Base-by-base conservation (phyloP, 92 coral and sea anemone genomes). In the Heteractis magnifica region DNA sequence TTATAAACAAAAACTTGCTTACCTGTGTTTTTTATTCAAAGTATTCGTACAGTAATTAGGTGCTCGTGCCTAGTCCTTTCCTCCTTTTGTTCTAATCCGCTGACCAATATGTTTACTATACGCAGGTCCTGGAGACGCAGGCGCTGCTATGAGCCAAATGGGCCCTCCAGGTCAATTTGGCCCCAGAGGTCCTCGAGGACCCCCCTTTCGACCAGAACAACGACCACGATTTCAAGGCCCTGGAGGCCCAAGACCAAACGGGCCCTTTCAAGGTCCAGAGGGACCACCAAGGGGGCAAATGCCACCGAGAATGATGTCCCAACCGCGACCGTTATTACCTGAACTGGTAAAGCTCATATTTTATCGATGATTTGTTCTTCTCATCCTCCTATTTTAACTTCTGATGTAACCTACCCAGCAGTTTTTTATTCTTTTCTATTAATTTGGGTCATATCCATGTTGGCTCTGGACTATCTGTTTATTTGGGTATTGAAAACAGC, bases 211-310 rank as follows among this genome's bases (percentile, higher is more conserved):
- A 71, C 97, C 93, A 12, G 97, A 93, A 5, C 83, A 79, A 65
- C 92, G 88, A 62, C 87, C 89, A 4, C 91, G 93, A 72, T 94
- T 93, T 53, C 98, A 91, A 65, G 98, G 98, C 50, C 98, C 98
- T 48, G 98, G 97, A 21, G 98, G 98, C 41, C 98, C 97, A 7
- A 88, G 93, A 56, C 97, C 92, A 58, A 97, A 94, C 59, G 93
- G 91, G 6, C 91, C 85, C 58, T 93, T 95, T 75, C 97, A 92
- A 10, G 95, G 92, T 65, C 93, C 94, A 20, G 96, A 94, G 56
- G 98, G 98, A 65, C 92, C 88, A 4, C 83, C 88, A 73, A 84
- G 96, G 77, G 96, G 95, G 48, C 93, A 88, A 44, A 87, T 94
- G 96, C 99, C 93, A 6, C 94, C 89, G 55, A 91, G 98, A 79